Evolutionary conservation across 2,888 invertebrate species (phyloP).

Genomic region (Drosophila mimica): DNA sequence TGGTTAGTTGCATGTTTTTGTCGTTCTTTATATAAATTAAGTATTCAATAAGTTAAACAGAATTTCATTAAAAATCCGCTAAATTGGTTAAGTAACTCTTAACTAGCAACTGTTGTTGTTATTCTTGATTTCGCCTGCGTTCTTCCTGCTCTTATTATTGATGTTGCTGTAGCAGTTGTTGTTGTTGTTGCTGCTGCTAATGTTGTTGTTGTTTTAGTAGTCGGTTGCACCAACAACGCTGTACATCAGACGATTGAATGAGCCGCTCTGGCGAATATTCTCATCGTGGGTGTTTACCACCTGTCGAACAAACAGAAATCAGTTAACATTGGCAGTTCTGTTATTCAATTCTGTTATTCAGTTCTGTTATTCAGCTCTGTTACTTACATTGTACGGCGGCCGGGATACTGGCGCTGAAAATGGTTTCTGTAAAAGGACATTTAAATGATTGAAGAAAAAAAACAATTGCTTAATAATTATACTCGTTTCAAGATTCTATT

Average conservation of each 20-base stretch:
- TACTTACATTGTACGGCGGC: constrained; percentile 85
- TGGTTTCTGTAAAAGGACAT: constrained; percentile 79
- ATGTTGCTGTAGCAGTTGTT: constrained; percentile 34
- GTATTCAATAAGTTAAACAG: constrained; percentile 72
- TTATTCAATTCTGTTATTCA: constrained; percentile 21
- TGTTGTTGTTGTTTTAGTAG: constrained; percentile 84
- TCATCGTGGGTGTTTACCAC: constrained; percentile 88
- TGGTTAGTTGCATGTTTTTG: constrained; percentile 62
- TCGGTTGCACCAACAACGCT: constrained; percentile 93
- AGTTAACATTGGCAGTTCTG: constrained; percentile 19
- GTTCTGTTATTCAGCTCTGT: background rate
- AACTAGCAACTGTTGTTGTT: constrained; percentile 55
- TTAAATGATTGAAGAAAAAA: constrained; percentile 11
- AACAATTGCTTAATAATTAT: constrained; percentile 14
- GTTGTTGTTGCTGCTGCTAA: constrained; percentile 31
- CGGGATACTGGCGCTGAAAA: constrained; percentile 84
- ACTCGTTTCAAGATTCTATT: constrained; percentile 5
- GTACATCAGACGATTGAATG: constrained; percentile 96
- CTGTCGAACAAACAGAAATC: constrained; percentile 53
- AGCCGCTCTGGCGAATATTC: constrained; percentile 95
- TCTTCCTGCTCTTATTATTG: constrained; percentile 23
- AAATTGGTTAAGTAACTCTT: constrained; percentile 74
- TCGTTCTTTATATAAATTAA: constrained; percentile 63
- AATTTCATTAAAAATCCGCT: constrained; percentile 78
- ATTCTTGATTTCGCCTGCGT: constrained; percentile 31